These are phyloP conservation scores for Aplocera efformata DNA, from an alignment of 2,888 invertebrate genomes.

Conservation along the genomic window DNA sequence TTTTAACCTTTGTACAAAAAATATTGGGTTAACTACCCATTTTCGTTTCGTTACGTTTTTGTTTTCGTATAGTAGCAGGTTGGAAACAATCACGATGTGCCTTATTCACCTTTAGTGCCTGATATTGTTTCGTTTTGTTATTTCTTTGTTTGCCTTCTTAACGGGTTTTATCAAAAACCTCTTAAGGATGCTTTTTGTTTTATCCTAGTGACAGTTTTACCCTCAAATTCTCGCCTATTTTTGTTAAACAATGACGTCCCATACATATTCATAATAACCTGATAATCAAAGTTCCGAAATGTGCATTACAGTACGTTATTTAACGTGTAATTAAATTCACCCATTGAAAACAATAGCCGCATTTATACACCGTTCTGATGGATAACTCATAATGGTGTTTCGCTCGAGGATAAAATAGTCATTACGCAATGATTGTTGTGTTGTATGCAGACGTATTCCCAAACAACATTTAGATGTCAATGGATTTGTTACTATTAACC, in stretches of 20 bases:
- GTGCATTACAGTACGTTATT: slow-evolving; percentile 28
- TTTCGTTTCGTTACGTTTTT: slow-evolving; percentile 13
- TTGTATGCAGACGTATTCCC: slow-evolving; percentile 22
- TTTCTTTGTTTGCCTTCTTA: slow-evolving; percentile 41
- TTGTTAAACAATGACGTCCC: slow-evolving; percentile 10
- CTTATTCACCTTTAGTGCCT: slow-evolving; percentile 63
- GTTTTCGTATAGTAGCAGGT: slow-evolving; percentile 15
- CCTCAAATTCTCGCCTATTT: slow-evolving; percentile 24
- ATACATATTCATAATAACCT: slow-evolving; percentile 17
- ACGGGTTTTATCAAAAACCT: slow-evolving; percentile 38
- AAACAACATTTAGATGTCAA: too few species aligned
- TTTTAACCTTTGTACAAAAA: too few species aligned
- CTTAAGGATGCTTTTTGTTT: slow-evolving; percentile 19
- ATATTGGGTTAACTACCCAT: slow-evolving; percentile 9
- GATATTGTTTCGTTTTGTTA: slow-evolving; percentile 40
- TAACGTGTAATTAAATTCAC: slow-evolving; percentile 30
- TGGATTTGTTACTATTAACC: too few species aligned
- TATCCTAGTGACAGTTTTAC: slow-evolving; percentile 50
- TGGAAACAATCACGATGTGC: slow-evolving; percentile 60
- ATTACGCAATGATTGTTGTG: slow-evolving; percentile 49
- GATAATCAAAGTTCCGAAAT: slow-evolving; percentile 15
- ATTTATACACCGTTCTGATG: slow-evolving; percentile 20
- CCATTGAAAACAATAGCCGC: slow-evolving; percentile 21
- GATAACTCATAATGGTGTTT: slow-evolving; percentile 19
- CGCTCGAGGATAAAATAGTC: slow-evolving; percentile 56